A percentile compares a stretch with the other conserved stretches of the same genome.
Evolutionary conservation across 2,888 invertebrate species (phyloP).

Genomic region (Stenchaetothrips biformis): DNA sequence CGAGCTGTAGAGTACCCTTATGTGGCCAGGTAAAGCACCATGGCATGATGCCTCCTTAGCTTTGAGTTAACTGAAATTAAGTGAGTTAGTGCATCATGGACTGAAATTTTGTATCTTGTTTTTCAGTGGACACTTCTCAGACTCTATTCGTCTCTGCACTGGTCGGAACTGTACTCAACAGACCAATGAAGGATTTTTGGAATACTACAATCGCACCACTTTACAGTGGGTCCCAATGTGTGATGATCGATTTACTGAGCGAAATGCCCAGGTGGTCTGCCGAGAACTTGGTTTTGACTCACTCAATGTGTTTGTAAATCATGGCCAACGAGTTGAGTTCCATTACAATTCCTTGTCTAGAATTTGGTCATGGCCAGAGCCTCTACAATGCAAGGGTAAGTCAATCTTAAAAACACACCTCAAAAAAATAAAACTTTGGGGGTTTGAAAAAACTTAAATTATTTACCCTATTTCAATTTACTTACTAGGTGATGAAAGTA

Average conservation of each 20-base stretch:
- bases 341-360: constrained; percentile 77
- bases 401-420: not conserved
- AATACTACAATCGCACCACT: constrained; percentile 92
- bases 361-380: constrained; percentile 94
- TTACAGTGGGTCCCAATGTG: constrained; percentile 96
- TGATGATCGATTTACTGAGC: constrained; percentile 89
- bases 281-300: constrained; percentile 85
- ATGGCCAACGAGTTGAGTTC: constrained; percentile 79
- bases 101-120: not conserved
- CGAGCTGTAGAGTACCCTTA: not conserved
- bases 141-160: constrained; percentile 69
- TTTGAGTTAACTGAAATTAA: not conserved
- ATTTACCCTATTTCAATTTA: constrained; percentile 27
- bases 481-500: constrained; percentile 52
- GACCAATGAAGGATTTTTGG: constrained; percentile 78
- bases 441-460: not conserved
- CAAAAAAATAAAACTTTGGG: not conserved
- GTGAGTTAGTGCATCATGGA: too few species aligned
- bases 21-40: not conserved
- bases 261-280: constrained; percentile 96
- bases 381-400: constrained; percentile 59
- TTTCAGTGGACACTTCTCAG: not conserved
- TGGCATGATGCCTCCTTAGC: not conserved
- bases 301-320: constrained; percentile 81
- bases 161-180: constrained; percentile 56